Base-by-base conservation (phyloP, 2,113 vertebrate genomes). In the Burhinus oedicnemus region DNA sequence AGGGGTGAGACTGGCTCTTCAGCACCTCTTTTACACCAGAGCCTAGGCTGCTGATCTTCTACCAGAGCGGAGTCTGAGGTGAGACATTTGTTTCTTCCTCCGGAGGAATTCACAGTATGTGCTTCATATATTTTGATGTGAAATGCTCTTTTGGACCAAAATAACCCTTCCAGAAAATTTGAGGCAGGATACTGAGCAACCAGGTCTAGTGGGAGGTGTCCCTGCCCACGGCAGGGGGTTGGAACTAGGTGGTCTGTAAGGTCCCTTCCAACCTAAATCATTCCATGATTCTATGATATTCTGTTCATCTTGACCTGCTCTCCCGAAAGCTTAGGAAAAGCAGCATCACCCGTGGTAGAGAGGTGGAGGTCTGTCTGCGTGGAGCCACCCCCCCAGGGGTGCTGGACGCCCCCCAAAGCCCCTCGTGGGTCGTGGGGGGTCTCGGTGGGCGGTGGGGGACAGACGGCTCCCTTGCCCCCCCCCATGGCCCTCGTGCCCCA, bases 341-440 rank as follows among this genome's bases (percentile, higher is more conserved):
- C 25, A 36, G n/a, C 0, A 0, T 20, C 62, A 25, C 47, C 40
- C 4, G 0, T 15, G 64, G 34, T 25, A 17, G 14, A 15, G 8
- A 10, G 3, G 2, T 70, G 40, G 25, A 61, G 34, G 29, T 22
- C 42, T 52, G 40, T 61, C 70, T 16, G 29, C 29, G 15, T 2
- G 44, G 61, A 25, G 36, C 3, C 47, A 27, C 34, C 22, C 34
- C 22, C 0, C 15, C 5, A 7, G 29, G 34, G 18, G 62, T 40
- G 27, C 62, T 30, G 49, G 16, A 22, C 49, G 12, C 44, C 51
- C 51, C 0, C 26, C 29, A 21, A 15, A 14, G 19, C 23, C 62
- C 30, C 32, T 2, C 3, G 2, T 19, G n/a, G 38, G 74, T 2
- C 1, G 2, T 22, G 26, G 38, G 72, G 0, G 15, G 25, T 14